Conservation (phyloP, 2,888 invertebrate species). For the Cremastobaeus sp. region DNA sequence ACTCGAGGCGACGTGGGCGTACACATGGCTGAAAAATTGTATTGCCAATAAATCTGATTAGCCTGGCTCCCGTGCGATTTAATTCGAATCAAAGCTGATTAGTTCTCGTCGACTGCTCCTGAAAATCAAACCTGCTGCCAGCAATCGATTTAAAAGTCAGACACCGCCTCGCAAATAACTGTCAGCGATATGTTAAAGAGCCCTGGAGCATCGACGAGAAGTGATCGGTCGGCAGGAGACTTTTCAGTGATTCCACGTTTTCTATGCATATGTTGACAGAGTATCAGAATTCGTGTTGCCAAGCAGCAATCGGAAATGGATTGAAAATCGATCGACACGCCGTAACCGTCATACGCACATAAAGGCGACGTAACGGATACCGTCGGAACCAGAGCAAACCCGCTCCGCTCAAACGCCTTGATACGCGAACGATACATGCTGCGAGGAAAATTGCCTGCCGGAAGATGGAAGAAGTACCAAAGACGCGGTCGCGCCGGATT, state of each 20-base stretch:
- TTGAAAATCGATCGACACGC: neutral
- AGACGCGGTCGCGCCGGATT: slow-evolving; percentile 40
- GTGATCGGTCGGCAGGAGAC: too few species aligned
- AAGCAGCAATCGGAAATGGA: neutral
- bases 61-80: too few species aligned
- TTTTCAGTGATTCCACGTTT: too few species aligned
- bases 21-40: too few species aligned
- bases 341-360: neutral
- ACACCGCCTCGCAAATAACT: too few species aligned
- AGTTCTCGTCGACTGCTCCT: neutral
- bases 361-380: neutral
- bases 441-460: slow-evolving; percentile 66
- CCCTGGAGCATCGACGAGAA: too few species aligned
- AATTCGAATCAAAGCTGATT: too few species aligned
- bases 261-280: neutral
- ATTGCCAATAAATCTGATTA: too few species aligned
- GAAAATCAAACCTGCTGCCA: too few species aligned
- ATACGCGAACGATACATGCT: slow-evolving; percentile 60
- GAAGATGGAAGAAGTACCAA: slow-evolving; percentile 56
- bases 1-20: too few species aligned
- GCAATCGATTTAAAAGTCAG: too few species aligned
- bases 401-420: slow-evolving; percentile 46
- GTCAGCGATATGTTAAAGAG: too few species aligned
- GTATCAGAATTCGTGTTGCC: neutral
- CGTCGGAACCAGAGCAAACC: neutral